Percentiles rank a stretch among this genome's conserved stretches.
These are phyloP conservation scores for Pasiphila rectangulata DNA, from an alignment of 2,888 invertebrate genomes.

Conservation along the genomic window DNA sequence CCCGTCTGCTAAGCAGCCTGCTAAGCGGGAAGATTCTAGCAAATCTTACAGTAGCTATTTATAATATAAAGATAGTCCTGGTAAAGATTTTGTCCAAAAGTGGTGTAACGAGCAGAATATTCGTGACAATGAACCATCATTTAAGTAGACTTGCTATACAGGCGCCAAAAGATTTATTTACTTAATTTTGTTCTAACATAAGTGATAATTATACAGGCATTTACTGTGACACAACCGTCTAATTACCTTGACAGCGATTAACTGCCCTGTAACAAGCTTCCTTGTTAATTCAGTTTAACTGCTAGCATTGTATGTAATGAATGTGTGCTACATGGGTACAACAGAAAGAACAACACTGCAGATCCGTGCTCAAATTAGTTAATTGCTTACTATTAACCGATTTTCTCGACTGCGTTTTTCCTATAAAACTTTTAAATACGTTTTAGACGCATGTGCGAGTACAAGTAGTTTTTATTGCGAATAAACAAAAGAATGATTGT, in stretches of 20 bases:
- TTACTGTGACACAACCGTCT: slow-evolving; percentile 34
- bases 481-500: no score
- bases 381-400: slow-evolving; percentile 28
- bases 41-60: no score
- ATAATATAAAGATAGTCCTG: no score
- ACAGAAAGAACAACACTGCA: slow-evolving; percentile 42
- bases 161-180: background rate
- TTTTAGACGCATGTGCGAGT: no score
- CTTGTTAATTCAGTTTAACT: slow-evolving; percentile 52
- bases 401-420: slow-evolving; percentile 3
- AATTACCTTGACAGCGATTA: slow-evolving; percentile 59
- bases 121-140: no score
- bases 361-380: slow-evolving; percentile 32
- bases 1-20: no score
- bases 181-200: no score
- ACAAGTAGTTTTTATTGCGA: no score
- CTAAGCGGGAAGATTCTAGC: no score
- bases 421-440: background rate
- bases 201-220: slow-evolving; percentile 5
- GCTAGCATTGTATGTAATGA: slow-evolving; percentile 43
- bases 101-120: no score
- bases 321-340: no score
- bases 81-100: no score
- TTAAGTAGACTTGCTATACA: background rate
- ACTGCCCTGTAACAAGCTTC: slow-evolving; percentile 57